Evolutionary conservation across 2,797 vertebrate genomes (phyloP).

Genomic region (Enteromius unitaeniatus): DNA sequence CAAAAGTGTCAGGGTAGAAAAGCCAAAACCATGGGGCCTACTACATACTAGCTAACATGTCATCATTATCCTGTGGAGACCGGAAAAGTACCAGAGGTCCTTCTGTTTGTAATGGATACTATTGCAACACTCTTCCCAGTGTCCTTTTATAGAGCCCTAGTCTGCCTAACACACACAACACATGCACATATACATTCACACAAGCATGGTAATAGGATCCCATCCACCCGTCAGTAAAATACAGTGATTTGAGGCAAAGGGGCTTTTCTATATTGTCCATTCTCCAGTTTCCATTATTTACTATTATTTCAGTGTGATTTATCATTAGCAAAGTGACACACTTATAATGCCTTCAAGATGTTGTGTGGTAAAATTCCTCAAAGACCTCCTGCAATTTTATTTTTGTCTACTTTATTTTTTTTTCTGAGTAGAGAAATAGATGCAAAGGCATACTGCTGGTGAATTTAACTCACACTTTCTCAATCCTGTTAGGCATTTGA

Average conservation of each 20-base stretch:
- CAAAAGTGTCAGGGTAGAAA: not conserved
- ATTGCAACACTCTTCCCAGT: conserved; percentile 47
- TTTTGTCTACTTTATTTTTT: conserved; percentile 8
- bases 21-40: conserved; percentile 10
- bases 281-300: conserved; percentile 19
- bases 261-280: conserved; percentile 12
- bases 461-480: not conserved
- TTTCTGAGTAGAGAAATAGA: conserved; percentile 8
- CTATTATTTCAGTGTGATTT: conserved; percentile 27
- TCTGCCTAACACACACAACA: conserved; percentile 32
- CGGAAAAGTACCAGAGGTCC: conserved; percentile 25
- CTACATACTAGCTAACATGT: conserved; percentile 24
- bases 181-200: not conserved
- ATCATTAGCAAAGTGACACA: conserved; percentile 36
- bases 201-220: conserved; percentile 12
- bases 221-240: conserved; percentile 30
- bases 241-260: conserved; percentile 28
- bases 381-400: conserved; percentile 53
- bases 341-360: conserved; percentile 60
- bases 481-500: not conserved
- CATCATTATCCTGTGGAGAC: conserved; percentile 22
- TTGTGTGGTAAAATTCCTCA: conserved; percentile 26
- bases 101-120: conserved; percentile 42
- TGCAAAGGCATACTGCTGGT: not conserved
- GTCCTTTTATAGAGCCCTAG: conserved; percentile 16